Evolutionary conservation across 1,140 invertebrate genomes (phyloP), one percentile per base, ranked within the genome.

Genomic region (Leptinotarsa texana): DNA sequence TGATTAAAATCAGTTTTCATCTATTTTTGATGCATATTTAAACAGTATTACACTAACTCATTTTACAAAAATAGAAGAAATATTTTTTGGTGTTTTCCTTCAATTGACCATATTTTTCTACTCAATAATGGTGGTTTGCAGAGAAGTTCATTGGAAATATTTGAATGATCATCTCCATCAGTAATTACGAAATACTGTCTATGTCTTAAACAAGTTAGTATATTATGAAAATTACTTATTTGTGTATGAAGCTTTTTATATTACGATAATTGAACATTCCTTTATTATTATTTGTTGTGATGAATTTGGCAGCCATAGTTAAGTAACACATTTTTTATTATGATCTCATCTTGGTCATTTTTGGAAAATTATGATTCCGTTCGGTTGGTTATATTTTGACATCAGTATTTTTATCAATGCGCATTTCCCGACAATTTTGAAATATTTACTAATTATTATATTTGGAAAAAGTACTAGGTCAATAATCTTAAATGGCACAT

Each of bases 301-400:
- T 70, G 17, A 48, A 57, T 73, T 42, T 73, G 71, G 71, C 71
- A 73, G 71, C 71, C 68, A 69, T 65, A 65, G 69, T 62, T 72
- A 33, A 27, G 18, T 21, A 17, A 57, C 51, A 57, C 51, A 13
- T 72, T 62, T 61, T 72, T 61, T 62, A 27, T 72, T 62, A 47
- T 72, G 51, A 72, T 72, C 61, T 72, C 51, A 72, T 72, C 47
- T 69, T 47, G 68, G 21, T 66, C 27, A 33, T 69, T 69, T 21
- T 33, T n/a, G 17, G 61, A 62, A 62, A 61, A 61, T 27, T 67
- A 17, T 67, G 17, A 21, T 27, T 22, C 65, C 65, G 18, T 67
- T 67, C 18, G 33, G 33, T 57, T 57, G 51, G 51, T 57, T 18
- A 57, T 42, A 42, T 57, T 57, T 47, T 47, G 24, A 47, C 47